Evolutionary conservation across 2,888 invertebrate species (phyloP), one percentile per base, ranked within the genome.

Genomic region (Epinotia nisella): DNA sequence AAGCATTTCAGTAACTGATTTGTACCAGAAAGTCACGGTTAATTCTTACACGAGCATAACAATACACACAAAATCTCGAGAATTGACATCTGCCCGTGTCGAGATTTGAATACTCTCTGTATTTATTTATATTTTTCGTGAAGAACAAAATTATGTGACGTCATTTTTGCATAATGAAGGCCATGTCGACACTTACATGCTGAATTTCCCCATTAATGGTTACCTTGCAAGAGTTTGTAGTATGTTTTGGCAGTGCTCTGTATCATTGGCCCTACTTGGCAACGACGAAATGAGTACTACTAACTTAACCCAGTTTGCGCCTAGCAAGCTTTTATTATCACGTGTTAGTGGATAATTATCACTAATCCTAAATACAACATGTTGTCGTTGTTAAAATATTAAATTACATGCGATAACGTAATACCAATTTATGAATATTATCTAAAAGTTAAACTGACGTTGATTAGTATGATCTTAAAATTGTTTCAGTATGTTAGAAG

Each of bases 351-450:
- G 5, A 62, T 55, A 64, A 70, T 69, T 51, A 69, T 72, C 71
- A 68, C 60, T 74, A 74, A 74, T 74, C 74, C 74, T 70, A 66
- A 55, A 55, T 41, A 58, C 69, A 73, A 73, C 73, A 70, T 49
- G 35, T 65, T 55, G 35, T 19, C 41, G 21, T 59, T 74, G 21
- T 59, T 74, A 61, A 62, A 49, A 24, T 39, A 68, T 66, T 75
- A 75, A 68, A 76, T 78, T 51, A 71, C 82, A 84, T 83, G 83
- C 84, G 81, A 84, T 80, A 83, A 85, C 83, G 83, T 82, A 83
- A 80, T 81, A 80, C 80, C 79, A 82, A 82, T 71, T 76, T 75
- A 71, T 76, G 75, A 75, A 74, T 58, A 70, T 71, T 72, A 61
- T 75, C 71, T 77, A n/a, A 45, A 58, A 53, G 29, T 29, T 62